phyloP scores from a whole-genome alignment of 1,140 invertebrate genomes.

The Episyrphus balteatus region DNA sequence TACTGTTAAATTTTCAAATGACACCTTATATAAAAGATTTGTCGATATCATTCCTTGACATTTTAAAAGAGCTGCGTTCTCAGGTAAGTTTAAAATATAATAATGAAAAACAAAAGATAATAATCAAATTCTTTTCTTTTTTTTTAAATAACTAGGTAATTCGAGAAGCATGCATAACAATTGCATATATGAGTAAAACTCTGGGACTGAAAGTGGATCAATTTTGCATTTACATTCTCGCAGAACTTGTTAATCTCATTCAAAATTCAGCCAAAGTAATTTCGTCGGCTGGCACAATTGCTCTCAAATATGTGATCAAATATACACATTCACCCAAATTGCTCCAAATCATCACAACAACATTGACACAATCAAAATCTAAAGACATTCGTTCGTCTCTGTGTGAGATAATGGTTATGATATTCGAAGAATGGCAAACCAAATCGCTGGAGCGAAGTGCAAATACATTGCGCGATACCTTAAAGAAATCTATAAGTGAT shows the following conservation, averaged over 20 bases:
- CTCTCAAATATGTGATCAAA: slow-evolving; percentile 80
- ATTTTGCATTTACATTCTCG: slow-evolving; percentile 71
- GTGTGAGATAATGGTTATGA: slow-evolving; percentile 75
- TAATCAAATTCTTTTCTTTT: slow-evolving; percentile 18
- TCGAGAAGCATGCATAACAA: slow-evolving; percentile 87
- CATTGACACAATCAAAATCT: slow-evolving; percentile 70
- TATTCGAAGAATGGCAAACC: slow-evolving; percentile 77
- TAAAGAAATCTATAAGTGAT: slow-evolving; percentile 83
- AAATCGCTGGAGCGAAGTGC: slow-evolving; percentile 73
- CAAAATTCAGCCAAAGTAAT: slow-evolving; percentile 96
- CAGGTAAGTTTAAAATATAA: slow-evolving; percentile 10
- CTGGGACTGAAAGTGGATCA: slow-evolving; percentile 74
- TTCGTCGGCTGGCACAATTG: slow-evolving; percentile 76
- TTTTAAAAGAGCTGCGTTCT: slow-evolving; percentile 82
- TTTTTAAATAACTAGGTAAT: slow-evolving; percentile 40
- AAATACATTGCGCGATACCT: slow-evolving; percentile 63
- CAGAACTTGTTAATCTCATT: slow-evolving; percentile 78
- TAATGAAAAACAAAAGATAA: neutral
- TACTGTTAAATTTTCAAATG: slow-evolving; percentile 63
- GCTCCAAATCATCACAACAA: slow-evolving; percentile 74
- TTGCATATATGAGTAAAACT: slow-evolving; percentile 80
- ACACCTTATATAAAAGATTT: slow-evolving; percentile 72
- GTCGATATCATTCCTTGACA: slow-evolving; percentile 68
- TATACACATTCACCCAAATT: slow-evolving; percentile 75
- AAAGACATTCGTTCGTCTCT: slow-evolving; percentile 71